phyloP scores from a whole-genome alignment of 2,113 vertebrate genomes.

The Melozone crissalis region DNA sequence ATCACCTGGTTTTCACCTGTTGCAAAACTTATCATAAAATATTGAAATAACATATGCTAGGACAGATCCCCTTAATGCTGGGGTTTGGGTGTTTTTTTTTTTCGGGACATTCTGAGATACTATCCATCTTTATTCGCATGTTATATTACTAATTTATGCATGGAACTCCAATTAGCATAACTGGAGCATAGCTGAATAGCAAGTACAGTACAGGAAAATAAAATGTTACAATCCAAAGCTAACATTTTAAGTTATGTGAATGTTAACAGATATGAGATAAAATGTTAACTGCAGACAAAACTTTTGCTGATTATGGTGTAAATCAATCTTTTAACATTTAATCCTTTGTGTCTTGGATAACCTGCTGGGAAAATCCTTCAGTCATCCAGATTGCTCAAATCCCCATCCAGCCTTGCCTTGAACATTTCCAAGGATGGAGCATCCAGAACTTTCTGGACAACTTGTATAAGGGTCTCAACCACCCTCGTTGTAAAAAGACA shows the following conservation, averaged over 20 bases:
- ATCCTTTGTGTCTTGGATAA: background rate
- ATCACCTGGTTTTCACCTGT: background rate
- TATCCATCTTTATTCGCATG: background rate
- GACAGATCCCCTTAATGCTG: background rate
- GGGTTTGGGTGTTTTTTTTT: background rate
- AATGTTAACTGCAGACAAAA: background rate
- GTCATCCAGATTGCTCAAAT: background rate
- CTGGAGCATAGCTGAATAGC: background rate
- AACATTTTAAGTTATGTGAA: background rate
- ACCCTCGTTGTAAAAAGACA: rapidly evolving
- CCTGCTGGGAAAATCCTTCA: background rate
- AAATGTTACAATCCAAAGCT: background rate
- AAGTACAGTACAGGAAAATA: background rate
- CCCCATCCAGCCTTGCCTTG: background rate
- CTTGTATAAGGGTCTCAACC: background rate
- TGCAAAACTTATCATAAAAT: background rate
- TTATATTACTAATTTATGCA: background rate
- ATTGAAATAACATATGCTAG: background rate
- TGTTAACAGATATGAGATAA: background rate
- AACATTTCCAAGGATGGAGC: background rate
- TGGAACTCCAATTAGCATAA: background rate
- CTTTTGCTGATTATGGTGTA: background rate
- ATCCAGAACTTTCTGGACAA: background rate
- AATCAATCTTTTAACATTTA: background rate
- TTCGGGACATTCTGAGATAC: background rate